Percentiles rank a stretch among this genome's conserved stretches.
phyloP scores from a whole-genome alignment of 2,888 invertebrate genomes.

The Augiades crinisus region DNA sequence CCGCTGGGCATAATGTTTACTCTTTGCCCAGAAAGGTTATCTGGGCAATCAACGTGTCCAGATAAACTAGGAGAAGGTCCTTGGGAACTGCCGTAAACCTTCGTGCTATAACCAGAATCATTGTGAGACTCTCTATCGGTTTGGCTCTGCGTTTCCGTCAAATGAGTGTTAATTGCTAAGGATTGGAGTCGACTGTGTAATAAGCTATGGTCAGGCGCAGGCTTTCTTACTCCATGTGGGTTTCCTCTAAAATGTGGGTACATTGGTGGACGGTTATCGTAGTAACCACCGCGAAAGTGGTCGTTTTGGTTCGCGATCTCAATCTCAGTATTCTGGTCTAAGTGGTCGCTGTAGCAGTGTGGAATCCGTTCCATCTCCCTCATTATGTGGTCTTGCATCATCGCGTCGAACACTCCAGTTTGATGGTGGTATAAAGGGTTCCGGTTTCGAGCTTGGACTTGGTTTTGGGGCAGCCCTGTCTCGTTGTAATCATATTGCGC shows the following conservation, averaged over 20 bases:
- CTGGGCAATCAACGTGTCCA: slow-evolving; percentile 72
- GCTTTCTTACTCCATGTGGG: slow-evolving; percentile 52
- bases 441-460: slow-evolving; percentile 60
- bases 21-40: slow-evolving; percentile 66
- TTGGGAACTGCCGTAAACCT: slow-evolving; percentile 89
- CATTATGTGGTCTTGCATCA: slow-evolving; percentile 78
- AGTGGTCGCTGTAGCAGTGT: slow-evolving; percentile 71
- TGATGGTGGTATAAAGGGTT: slow-evolving; percentile 70
- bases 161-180: slow-evolving; percentile 72
- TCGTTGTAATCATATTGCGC: slow-evolving; percentile 61
- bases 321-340: slow-evolving; percentile 72
- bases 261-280: slow-evolving; percentile 61
- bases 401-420: slow-evolving; percentile 72
- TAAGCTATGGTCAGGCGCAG: slow-evolving; percentile 64
- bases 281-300: slow-evolving; percentile 64
- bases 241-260: slow-evolving; percentile 48
- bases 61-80: slow-evolving; percentile 89
- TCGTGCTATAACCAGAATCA: slow-evolving; percentile 93
- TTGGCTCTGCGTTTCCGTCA: slow-evolving; percentile 73
- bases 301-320: slow-evolving; percentile 73
- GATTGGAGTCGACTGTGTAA: slow-evolving; percentile 72
- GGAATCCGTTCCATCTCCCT: slow-evolving; percentile 77
- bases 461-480: slow-evolving; percentile 52
- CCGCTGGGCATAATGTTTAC: slow-evolving; percentile 55
- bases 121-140: slow-evolving; percentile 86